Conservation (phyloP, 2,888 invertebrate species). For the Netelia virgata region DNA sequence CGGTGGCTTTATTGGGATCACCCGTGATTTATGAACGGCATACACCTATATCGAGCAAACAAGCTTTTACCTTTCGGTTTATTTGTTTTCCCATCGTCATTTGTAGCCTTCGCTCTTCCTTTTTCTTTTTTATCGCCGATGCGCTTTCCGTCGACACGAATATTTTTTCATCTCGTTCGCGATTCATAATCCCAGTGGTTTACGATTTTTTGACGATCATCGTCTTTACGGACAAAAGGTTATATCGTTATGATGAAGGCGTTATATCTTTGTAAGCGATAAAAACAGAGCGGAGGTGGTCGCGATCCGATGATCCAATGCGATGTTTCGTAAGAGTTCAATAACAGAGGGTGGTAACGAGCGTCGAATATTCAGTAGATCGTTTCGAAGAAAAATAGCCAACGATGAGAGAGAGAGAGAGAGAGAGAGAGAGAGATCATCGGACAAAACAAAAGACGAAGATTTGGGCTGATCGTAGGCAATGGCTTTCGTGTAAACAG, state of each 20-base stretch:
- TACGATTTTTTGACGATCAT: conserved; percentile 39
- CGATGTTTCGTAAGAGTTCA: conserved; percentile 42
- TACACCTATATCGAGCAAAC: conserved; percentile 35
- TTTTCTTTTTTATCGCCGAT: conserved; percentile 21
- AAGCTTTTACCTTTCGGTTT: conserved; percentile 56
- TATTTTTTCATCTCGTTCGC: conserved; percentile 12
- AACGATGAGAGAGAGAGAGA: conserved; percentile 35
- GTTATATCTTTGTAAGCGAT: conserved; percentile 20
- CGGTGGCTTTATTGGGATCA: conserved; percentile 68
- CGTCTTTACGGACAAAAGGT: conserved; percentile 13
- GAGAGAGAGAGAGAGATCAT: conserved; percentile 12
- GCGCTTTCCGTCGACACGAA: not conserved
- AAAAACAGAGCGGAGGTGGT: not conserved
- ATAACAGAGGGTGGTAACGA: conserved; percentile 47
- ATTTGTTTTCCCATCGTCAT: conserved; percentile 55
- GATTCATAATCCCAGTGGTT: conserved; percentile 10
- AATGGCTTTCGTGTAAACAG: conserved; percentile 58
- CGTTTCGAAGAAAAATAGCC: conserved; percentile 39
- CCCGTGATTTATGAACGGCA: conserved; percentile 64
- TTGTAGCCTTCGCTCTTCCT: conserved; percentile 31
- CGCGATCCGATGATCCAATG: conserved; percentile 6
- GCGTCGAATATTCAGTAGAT: conserved; percentile 59
- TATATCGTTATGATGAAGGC: conserved; percentile 1
- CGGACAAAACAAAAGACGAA: not conserved
- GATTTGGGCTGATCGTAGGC: conserved; percentile 37